A percentile compares a stretch with the other conserved stretches of the same genome.
Conservation (phyloP, 1,140 invertebrate species). For the Brachionus asplanchnoidis region DNA sequence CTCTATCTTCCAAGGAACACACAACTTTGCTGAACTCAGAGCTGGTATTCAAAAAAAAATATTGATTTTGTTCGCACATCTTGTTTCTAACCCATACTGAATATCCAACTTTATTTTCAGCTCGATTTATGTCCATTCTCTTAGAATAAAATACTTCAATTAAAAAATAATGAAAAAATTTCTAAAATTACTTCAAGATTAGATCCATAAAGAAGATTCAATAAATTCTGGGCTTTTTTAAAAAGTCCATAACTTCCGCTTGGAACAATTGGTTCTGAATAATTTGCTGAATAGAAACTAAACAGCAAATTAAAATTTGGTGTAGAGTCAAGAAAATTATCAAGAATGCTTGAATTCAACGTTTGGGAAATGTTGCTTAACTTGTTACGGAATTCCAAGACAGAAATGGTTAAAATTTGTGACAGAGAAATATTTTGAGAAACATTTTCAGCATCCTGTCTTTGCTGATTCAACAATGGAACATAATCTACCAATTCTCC, state of each 20-base stretch:
- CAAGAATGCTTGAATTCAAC: background rate
- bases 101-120: background rate
- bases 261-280: background rate
- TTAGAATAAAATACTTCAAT: background rate
- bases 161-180: background rate
- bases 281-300: background rate
- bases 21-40: background rate
- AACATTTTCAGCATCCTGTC: background rate
- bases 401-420: background rate
- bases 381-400: background rate
- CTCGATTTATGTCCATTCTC: background rate
- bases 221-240: background rate
- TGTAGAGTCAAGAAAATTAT: background rate
- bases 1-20: background rate
- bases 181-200: background rate
- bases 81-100: background rate
- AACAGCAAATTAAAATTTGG: constrained; percentile 22
- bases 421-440: background rate
- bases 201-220: background rate
- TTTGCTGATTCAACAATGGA: background rate
- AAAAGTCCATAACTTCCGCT: background rate
- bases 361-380: background rate
- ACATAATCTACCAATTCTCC: background rate
- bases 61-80: background rate
- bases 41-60: background rate